Evolutionary conservation across 30 jellyfish, hydroid and myxozoan species (phyloP).

Genomic region (Pseudorhiza aurosa): DNA sequence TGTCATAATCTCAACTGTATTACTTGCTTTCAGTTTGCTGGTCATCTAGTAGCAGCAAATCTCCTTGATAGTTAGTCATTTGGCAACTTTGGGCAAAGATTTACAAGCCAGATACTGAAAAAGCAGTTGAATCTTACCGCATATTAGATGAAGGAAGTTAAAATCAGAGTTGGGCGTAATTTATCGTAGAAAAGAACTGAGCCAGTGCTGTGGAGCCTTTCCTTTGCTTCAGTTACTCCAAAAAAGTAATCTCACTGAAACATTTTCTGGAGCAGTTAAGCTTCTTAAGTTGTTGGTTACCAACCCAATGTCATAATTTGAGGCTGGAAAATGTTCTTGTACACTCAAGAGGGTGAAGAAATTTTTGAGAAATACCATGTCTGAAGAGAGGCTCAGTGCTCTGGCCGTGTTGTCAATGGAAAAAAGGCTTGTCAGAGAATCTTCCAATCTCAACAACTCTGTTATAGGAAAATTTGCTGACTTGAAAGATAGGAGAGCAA

Average conservation of each 20-base stretch:
- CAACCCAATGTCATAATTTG: conserved; percentile 41
- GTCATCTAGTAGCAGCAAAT: conserved; percentile 40
- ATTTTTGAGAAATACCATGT: conserved; percentile 32
- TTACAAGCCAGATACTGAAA: conserved; percentile 1
- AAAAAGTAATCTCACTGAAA: neutral
- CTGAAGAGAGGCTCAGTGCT: conserved; percentile 61
- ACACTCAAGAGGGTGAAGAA: conserved; percentile 32
- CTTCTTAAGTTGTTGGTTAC: conserved; percentile 11
- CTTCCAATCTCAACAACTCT: neutral
- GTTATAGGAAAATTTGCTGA: conserved; percentile 15
- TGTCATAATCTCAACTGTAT: conserved; percentile 24
- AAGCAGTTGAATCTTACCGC: conserved; percentile 11
- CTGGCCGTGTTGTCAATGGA: conserved; percentile 49
- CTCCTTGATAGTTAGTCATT: conserved; percentile 11
- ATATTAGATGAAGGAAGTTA: neutral
- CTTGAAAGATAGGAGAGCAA: conserved; percentile 37
- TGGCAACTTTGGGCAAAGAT: conserved; percentile 5
- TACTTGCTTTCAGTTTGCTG: conserved; percentile 15
- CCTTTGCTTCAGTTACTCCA: conserved; percentile 5
- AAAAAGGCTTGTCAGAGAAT: conserved; percentile 7
- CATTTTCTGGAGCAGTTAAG: conserved; percentile 15
- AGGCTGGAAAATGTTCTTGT: conserved; percentile 22
- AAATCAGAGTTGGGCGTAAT: conserved; percentile 5
- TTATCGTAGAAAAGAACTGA: neutral
- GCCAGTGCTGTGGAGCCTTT: too few species aligned